phyloP scores from a whole-genome alignment of 2,888 invertebrate species.

The Teleiodes luculella region DNA sequence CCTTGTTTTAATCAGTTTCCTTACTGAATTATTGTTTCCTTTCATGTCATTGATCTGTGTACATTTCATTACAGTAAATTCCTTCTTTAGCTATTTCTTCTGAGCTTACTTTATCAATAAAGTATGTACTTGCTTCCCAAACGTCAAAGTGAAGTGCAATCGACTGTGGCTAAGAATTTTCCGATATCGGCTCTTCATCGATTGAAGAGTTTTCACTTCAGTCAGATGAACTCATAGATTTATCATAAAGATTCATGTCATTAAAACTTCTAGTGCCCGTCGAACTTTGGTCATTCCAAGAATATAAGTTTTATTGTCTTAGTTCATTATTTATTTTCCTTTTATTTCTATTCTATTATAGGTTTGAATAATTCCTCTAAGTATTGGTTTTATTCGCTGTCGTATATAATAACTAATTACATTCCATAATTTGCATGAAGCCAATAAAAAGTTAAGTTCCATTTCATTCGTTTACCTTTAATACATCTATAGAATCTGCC shows the following conservation, averaged over 20 bases:
- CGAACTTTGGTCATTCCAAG: background rate
- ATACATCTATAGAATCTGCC: too few species aligned
- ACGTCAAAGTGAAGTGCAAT: constrained; percentile 21
- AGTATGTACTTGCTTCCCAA: background rate
- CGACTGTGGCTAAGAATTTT: constrained; percentile 31
- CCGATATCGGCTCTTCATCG: constrained; percentile 24
- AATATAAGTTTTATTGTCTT: background rate
- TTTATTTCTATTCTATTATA: background rate
- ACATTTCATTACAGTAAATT: too few species aligned
- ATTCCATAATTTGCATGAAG: too few species aligned
- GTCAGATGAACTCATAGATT: constrained; percentile 17
- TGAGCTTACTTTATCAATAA: background rate
- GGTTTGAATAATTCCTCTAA: background rate
- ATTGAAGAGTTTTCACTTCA: constrained; percentile 24
- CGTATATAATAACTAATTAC: constrained; percentile 29
- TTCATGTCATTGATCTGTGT: too few species aligned
- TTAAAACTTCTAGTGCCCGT: background rate
- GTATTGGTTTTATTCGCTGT: background rate
- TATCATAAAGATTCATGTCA: background rate
- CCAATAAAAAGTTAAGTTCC: too few species aligned
- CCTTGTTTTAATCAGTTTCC: background rate
- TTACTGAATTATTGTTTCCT: background rate
- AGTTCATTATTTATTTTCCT: background rate
- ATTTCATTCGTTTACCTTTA: too few species aligned
- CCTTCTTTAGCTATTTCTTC: too few species aligned